A percentile compares a stretch with the other conserved stretches of the same genome.
These are phyloP conservation scores for Hycleus phaleratus DNA, from an alignment of 1,140 invertebrate genomes.

Conservation along the genomic window DNA sequence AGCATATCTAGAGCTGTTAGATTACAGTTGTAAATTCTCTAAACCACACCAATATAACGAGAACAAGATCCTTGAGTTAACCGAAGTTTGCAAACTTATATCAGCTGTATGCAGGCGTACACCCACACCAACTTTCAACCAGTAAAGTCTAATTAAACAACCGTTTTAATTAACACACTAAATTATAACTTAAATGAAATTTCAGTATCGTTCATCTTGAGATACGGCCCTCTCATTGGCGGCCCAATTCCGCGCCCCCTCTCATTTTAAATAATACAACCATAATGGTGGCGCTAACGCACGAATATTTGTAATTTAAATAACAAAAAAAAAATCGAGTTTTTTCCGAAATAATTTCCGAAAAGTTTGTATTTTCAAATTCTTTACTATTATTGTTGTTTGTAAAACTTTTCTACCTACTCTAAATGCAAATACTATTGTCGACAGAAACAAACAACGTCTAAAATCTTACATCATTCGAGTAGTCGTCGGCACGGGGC, in stretches of 20 bases:
- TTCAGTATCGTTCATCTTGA: conserved; percentile 34
- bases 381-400: conserved; percentile 2
- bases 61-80: conserved; percentile 25
- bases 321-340: too few species aligned
- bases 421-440: conserved; percentile 22
- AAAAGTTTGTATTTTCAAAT: too few species aligned
- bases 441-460: conserved; percentile 16
- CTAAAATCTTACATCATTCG: conserved; percentile 11
- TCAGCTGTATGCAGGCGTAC: conserved; percentile 32
- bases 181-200: conserved; percentile 41
- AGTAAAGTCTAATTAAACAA: conserved; percentile 41
- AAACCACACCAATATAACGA: conserved; percentile 23
- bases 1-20: conserved; percentile 7
- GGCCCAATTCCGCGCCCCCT: not conserved
- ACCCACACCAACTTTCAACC: conserved; percentile 32
- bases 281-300: too few species aligned
- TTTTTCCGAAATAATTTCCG: too few species aligned
- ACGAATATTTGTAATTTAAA: too few species aligned
- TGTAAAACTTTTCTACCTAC: conserved; percentile 20
- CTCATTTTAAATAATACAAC: too few species aligned
- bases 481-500: not conserved
- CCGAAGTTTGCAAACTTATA: conserved; percentile 33
- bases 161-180: conserved; percentile 42
- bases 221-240: too few species aligned
- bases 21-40: conserved; percentile 18